Percentiles rank a stretch among this genome's conserved stretches.
Conservation (phyloP, 2,888 invertebrate species). For the Nysson spinosus region DNA sequence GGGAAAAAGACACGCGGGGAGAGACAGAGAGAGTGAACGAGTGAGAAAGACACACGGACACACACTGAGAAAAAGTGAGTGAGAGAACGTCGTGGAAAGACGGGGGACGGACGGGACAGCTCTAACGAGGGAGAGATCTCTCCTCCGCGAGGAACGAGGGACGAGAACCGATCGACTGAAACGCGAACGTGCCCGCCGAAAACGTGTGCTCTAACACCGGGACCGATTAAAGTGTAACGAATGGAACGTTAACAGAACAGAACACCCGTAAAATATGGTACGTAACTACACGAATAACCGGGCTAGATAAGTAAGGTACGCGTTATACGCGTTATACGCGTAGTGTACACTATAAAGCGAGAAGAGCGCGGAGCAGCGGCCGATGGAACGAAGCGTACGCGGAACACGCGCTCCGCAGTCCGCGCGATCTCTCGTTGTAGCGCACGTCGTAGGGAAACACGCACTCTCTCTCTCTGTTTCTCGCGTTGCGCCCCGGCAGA, state of each 20-base stretch:
- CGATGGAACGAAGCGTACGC: constrained; percentile 46
- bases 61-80: background rate
- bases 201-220: constrained; percentile 15
- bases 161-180: constrained; percentile 25
- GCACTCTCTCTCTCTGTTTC: constrained; percentile 36
- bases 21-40: constrained; percentile 22
- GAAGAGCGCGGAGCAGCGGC: constrained; percentile 29
- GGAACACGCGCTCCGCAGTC: constrained; percentile 58
- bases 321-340: too few species aligned
- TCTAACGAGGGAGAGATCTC: constrained; percentile 50
- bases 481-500: constrained; percentile 52
- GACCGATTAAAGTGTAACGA: too few species aligned
- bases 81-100: constrained; percentile 27
- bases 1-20: constrained; percentile 52
- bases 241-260: too few species aligned
- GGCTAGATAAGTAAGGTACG: too few species aligned
- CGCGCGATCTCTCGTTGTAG: constrained; percentile 54
- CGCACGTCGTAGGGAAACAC: constrained; percentile 55
- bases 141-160: constrained; percentile 19
- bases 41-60: background rate
- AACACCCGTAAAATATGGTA: too few species aligned
- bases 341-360: too few species aligned
- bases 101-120: constrained; percentile 21
- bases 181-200: constrained; percentile 35
- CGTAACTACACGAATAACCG: too few species aligned